These are phyloP conservation scores for Triplophysa tibetana DNA, from an alignment of 2,113 vertebrate species.

Conservation along the genomic window DNA sequence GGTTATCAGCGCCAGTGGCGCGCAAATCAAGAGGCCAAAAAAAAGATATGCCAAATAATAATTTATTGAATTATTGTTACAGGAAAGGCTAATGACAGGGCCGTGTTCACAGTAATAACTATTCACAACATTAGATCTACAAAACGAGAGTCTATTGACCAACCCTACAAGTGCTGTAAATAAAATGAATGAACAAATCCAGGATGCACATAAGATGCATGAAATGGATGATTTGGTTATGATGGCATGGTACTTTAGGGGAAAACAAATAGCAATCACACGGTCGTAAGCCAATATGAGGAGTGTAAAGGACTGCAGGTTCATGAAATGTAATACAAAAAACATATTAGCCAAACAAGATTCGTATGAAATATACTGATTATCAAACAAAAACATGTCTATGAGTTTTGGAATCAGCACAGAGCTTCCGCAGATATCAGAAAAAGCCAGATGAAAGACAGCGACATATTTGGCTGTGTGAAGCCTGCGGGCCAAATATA, in stretches of 20 bases:
- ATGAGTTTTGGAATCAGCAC: conserved; percentile 70
- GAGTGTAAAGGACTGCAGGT: conserved; percentile 70
- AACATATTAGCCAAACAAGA: conserved; percentile 66
- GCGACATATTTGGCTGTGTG: conserved; percentile 70
- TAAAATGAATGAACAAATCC: conserved; percentile 50
- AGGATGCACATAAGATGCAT: conserved; percentile 54
- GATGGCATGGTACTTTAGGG: conserved; percentile 57
- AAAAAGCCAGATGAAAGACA: conserved; percentile 71
- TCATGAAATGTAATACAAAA: conserved; percentile 66
- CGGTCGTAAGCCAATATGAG: conserved; percentile 70
- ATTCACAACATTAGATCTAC: conserved; percentile 63
- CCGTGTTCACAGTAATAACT: conserved; percentile 71
- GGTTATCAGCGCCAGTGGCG: conserved; percentile 54
- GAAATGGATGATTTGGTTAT: conserved; percentile 65
- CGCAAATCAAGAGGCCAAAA: conserved; percentile 37
- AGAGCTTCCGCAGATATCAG: conserved; percentile 65
- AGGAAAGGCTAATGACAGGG: conserved; percentile 60
- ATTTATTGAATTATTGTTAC: conserved; percentile 61
- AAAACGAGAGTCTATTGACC: conserved; percentile 67
- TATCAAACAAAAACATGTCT: conserved; percentile 67
- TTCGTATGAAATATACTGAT: conserved; percentile 60
- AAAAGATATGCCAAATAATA: conserved; percentile 3
- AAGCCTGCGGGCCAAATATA: conserved; percentile 50
- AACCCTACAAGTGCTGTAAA: conserved; percentile 37
- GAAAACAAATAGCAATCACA: conserved; percentile 70